These are phyloP conservation scores for Amazona guildingii DNA, from an alignment of 2,113 vertebrate genomes.

Conservation along the genomic window DNA sequence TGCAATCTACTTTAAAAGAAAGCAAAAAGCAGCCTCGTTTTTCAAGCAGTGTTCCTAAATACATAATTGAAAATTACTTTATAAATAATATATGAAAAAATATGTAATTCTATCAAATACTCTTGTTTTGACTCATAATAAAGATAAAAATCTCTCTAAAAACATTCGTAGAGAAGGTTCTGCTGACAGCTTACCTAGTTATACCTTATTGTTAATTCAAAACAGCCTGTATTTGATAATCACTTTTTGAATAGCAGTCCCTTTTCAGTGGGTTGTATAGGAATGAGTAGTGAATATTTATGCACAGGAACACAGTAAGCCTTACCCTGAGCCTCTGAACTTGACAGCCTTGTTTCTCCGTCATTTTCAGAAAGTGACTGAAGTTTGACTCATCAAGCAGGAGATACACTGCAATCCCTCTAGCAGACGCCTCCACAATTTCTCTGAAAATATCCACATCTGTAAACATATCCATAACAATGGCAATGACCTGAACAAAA, in stretches of 20 bases:
- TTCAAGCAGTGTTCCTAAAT: background rate
- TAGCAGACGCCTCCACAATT: slow-evolving; percentile 86
- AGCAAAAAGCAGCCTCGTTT: background rate
- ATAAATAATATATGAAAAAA: background rate
- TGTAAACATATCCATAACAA: slow-evolving; percentile 95
- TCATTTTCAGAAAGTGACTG: slow-evolving; percentile 88
- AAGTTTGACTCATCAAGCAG: slow-evolving; percentile 88
- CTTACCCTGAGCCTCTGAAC: slow-evolving; percentile 93
- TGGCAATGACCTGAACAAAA: slow-evolving; percentile 86
- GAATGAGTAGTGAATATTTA: background rate
- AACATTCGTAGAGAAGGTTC: background rate
- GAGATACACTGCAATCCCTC: slow-evolving; percentile 89
- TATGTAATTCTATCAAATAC: background rate
- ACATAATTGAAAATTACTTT: background rate
- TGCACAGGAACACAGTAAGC: background rate
- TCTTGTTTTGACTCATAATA: background rate
- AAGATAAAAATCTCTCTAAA: background rate
- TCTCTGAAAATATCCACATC: slow-evolving; percentile 97
- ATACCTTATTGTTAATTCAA: background rate
- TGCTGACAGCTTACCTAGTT: background rate
- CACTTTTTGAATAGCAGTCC: background rate
- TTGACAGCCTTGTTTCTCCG: slow-evolving; percentile 88
- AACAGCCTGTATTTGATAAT: background rate
- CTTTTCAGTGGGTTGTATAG: background rate
- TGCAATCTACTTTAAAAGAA: background rate